Base-by-base conservation (phyloP, 2,888 invertebrate species). In the Prenolepis imparis region DNA sequence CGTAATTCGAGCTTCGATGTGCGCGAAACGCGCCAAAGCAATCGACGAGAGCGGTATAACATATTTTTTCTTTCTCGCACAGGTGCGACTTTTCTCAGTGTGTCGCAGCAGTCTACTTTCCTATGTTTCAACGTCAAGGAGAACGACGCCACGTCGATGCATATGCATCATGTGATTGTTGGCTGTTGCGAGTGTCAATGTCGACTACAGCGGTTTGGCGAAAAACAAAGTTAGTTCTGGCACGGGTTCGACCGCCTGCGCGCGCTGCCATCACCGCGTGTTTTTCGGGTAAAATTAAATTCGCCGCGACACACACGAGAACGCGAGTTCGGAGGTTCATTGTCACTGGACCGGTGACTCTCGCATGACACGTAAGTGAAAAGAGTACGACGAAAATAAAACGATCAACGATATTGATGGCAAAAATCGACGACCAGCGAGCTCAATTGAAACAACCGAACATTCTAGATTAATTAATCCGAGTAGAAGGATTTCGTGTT, bases 31-130 rank as follows among this genome's bases (percentile, higher is more conserved):
- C 48, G 64, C 18, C 9, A 64, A 48, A 48, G 44, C 44, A 21
- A n/a, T n/a, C n/a, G 21, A 11, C 15, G 64, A 36, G 15, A 36
- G n/a, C 5, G n/a, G n/a, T 57, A 12, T 5, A 15, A 21, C 9
- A 74, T 18, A 9, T 68, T 32, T 61, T 32, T 32, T 80, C 70
- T 70, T 15, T 80, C 72, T 57, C 24, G 15, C 39, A 57, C 81
- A 85, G 84, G 24, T 85, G 81, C 55, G 59, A 36, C 59, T 75
- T 66, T 64, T 85, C 84, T 61, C 70, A 83, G 68, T n/a, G n/a
- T n/a, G 52, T n/a, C 41, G 32, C 32, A 36, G 2, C 70, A 64
- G 52, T 78, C 64, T 70, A 70, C 68, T 83, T 83, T 83, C 24
- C n/a, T n/a, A n/a, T 28, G 24, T 3, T 21, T n/a, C 12, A 24